Evolutionary conservation across 2,888 invertebrate genomes (phyloP).

Genomic region (Cephus spinipes): DNA sequence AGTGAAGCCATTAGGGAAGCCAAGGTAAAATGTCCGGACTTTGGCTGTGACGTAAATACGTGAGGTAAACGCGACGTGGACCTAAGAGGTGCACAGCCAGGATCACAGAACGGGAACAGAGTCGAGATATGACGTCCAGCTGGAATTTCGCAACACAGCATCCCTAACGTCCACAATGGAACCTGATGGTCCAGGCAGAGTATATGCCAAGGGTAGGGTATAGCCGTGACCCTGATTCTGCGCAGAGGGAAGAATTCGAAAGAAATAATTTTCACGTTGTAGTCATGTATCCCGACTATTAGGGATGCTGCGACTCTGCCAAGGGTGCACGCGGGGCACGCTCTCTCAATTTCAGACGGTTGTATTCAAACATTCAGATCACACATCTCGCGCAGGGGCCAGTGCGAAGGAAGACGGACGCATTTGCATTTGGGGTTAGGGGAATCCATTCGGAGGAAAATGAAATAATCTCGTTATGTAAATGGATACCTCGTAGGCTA

Average conservation of each 20-base stretch:
- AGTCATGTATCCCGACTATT: not conserved
- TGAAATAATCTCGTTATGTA: slow-evolving; percentile 54
- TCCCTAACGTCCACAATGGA: not conserved
- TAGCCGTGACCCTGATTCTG: not conserved
- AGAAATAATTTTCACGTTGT: not conserved
- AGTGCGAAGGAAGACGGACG: slow-evolving; percentile 10
- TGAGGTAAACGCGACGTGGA: slow-evolving; percentile 44
- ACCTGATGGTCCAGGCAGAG: not conserved
- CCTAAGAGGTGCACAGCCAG: not conserved
- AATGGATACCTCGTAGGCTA: slow-evolving; percentile 27
- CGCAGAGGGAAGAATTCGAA: not conserved
- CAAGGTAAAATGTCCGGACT: not conserved
- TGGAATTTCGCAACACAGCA: not conserved
- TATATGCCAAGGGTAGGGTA: not conserved
- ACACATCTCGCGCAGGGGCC: slow-evolving; percentile 42
- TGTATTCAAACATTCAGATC: slow-evolving; percentile 40
- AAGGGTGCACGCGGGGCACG: not conserved
- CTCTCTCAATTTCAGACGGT: not conserved
- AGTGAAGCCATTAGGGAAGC: not conserved
- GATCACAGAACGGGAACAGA: not conserved
- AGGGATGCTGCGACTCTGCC: not conserved
- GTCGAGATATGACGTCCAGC: not conserved
- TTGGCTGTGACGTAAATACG: slow-evolving; percentile 52
- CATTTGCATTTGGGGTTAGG: slow-evolving; percentile 47
- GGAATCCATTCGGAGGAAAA: slow-evolving; percentile 37